These are phyloP conservation scores for Didymodactylos carnosus DNA, from an alignment of 2,888 invertebrate genomes.

Conservation along the genomic window DNA sequence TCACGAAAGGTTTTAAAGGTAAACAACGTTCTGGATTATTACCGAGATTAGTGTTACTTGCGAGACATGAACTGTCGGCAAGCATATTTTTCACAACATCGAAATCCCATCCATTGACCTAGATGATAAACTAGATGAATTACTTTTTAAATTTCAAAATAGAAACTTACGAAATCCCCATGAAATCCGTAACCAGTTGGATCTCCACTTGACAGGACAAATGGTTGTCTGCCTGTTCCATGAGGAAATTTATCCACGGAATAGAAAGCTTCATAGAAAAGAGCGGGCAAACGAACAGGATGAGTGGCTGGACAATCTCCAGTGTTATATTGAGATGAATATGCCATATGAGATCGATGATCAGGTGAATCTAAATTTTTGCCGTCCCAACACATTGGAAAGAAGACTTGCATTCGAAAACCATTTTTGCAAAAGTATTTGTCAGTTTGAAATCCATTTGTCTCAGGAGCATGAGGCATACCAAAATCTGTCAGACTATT, in stretches of 20 bases:
- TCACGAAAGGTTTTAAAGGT: not conserved
- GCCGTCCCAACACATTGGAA: not conserved
- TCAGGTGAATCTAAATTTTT: not conserved
- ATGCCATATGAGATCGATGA: not conserved
- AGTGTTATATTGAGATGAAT: not conserved
- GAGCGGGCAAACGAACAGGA: not conserved
- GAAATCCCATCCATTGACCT: not conserved
- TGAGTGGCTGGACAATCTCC: not conserved
- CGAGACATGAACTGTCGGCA: not conserved
- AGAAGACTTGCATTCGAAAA: not conserved
- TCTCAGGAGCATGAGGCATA: not conserved
- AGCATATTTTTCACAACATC: not conserved
- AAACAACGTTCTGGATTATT: not conserved
- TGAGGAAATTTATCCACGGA: not conserved
- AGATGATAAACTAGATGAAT: not conserved
- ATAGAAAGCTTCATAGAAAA: not conserved
- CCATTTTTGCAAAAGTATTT: not conserved
- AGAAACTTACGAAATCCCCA: not conserved
- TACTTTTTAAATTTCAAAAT: not conserved
- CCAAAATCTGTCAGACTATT: not conserved
- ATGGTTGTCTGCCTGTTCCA: not conserved
- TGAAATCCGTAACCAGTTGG: not conserved
- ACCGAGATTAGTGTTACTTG: not conserved
- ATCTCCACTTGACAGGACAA: not conserved
- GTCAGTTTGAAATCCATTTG: not conserved